Base-by-base conservation (phyloP, 2,113 vertebrate species). In the Lamprotornis superbus region DNA sequence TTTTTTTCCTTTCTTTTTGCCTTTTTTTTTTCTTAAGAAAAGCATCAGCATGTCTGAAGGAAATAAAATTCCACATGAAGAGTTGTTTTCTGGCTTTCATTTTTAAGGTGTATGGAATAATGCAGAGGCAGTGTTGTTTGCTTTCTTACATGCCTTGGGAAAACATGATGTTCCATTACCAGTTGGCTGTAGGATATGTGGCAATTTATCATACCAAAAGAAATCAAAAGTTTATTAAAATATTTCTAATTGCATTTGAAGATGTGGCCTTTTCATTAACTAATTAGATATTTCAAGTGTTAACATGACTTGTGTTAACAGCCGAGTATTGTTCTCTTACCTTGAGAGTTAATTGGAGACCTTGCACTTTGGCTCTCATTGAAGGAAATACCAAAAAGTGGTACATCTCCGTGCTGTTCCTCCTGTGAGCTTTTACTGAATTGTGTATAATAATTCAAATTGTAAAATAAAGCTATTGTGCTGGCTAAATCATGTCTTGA, bases 261-360 rank as follows among this genome's bases (percentile, higher is more conserved):
- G 37, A 80, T 94, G 68, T 90, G 92, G 94, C 93, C 83, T 92
- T 95, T 93, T 83, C 49, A 82, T 80, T 65, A 87, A 63, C 42
- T 80, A 46, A 68, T 92, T 93, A 85, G 40, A 19, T 76, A 55
- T 76, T 90, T 57, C 63, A 78, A 64, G 55, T 24, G 47, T 89
- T 89, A 77, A 76, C 21, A 15, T 85, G 49, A 83, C 31, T 88
- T 61, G 39, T 74, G 44, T 91, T 96, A 91, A 69, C 75, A 93
- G 49, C 33, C 5, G 64, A 57, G 33, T 70, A 10, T 44, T 93
- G 46, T 87, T 55, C 20, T 86, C 4, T 88, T 76, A 42, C 16
- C 39, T 37, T 75, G 69, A 42, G 70, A 27, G 10, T 67, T 64
- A 50, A 40, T 14, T 23, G 46, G 52, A 61, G 59, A 52, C 47